Evolutionary conservation across 2,113 vertebrate species (phyloP).

Genomic region (Xenus cinereus): DNA sequence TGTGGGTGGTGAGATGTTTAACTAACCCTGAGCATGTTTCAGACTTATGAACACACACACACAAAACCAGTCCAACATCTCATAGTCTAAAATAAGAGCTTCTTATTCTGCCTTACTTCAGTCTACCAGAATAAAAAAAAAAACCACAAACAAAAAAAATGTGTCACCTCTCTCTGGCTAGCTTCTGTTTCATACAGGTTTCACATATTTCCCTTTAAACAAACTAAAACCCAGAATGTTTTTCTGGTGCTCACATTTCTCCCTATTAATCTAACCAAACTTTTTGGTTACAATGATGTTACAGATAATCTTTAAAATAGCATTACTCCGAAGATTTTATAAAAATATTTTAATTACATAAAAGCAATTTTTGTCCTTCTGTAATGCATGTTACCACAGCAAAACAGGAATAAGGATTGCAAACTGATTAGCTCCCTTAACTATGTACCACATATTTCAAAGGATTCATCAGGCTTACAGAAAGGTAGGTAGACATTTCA

Average conservation of each 20-base stretch:
- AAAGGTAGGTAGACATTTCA: not conserved
- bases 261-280: not conserved
- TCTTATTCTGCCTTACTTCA: not conserved
- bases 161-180: not conserved
- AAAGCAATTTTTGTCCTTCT: not conserved
- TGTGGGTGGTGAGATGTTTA: not conserved
- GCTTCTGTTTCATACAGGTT: not conserved
- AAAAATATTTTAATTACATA: not conserved
- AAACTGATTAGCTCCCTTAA: not conserved
- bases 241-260: not conserved
- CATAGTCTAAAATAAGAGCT: not conserved
- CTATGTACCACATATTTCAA: not conserved
- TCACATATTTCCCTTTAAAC: not conserved
- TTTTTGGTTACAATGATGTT: not conserved
- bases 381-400: not conserved
- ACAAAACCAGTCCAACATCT: not conserved
- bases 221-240: not conserved
- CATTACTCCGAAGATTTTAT: not conserved
- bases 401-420: not conserved
- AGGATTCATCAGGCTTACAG: not conserved
- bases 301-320: not conserved
- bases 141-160: not conserved
- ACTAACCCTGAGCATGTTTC: not conserved
- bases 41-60: not conserved
- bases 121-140: not conserved